phyloP scores from a whole-genome alignment of 2,113 vertebrate genomes.

The Opisthocomus hoazin region DNA sequence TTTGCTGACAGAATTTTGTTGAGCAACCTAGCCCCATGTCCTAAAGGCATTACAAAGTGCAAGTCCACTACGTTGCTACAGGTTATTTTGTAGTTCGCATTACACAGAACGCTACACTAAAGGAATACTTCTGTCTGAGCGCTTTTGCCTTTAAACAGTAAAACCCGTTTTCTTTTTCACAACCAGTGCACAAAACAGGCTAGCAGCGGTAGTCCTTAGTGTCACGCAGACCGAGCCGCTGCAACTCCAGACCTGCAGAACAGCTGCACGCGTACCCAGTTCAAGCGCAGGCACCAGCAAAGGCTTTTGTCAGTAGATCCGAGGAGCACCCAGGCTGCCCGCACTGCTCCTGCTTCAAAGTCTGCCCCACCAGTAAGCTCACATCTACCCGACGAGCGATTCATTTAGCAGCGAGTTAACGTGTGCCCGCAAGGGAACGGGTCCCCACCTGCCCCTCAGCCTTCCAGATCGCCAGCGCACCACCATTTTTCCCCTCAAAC shows the following conservation, averaged over 20 bases:
- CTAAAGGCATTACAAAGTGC: neutral
- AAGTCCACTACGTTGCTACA: neutral
- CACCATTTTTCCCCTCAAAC: conserved; percentile 23
- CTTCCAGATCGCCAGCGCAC: neutral
- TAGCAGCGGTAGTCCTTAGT: neutral
- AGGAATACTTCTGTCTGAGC: neutral
- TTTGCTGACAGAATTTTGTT: neutral
- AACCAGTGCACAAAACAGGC: neutral
- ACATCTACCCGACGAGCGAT: neutral
- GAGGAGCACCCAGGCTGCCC: neutral
- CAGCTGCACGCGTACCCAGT: neutral
- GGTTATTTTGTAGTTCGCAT: neutral
- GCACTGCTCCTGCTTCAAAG: neutral
- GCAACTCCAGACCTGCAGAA: neutral
- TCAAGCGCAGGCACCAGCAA: neutral
- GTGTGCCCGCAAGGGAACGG: neutral
- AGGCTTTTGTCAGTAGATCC: neutral
- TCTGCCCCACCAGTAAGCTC: neutral
- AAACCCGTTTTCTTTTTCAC: neutral
- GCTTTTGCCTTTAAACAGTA: neutral
- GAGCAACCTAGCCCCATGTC: neutral
- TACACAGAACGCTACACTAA: neutral
- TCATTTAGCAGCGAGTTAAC: neutral
- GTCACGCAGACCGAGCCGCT: neutral
- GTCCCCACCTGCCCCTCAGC: neutral